A percentile compares a stretch with the other conserved stretches of the same genome.
phyloP scores from a whole-genome alignment of 2,888 invertebrate species.

The Pachymerium ferrugineum region DNA sequence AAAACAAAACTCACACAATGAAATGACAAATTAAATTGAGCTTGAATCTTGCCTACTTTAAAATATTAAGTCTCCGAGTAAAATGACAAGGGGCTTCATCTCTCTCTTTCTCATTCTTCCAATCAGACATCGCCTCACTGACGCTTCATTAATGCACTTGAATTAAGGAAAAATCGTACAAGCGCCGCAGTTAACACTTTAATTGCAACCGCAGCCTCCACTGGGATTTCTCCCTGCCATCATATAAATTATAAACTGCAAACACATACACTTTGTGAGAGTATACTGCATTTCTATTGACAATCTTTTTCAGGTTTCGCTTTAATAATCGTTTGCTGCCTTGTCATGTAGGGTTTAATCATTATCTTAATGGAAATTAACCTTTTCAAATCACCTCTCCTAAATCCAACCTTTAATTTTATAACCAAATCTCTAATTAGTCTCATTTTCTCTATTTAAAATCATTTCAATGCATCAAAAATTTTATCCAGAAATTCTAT shows the following conservation, averaged over 20 bases:
- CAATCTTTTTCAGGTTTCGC: background rate
- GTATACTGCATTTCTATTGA: background rate
- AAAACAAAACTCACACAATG: constrained; percentile 1
- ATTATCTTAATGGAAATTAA: too few relatives aligned
- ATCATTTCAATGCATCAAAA: too few relatives aligned
- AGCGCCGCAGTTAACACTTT: constrained; percentile 1
- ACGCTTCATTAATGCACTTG: constrained; percentile 6
- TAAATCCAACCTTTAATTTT: too few relatives aligned
- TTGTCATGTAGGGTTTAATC: too few relatives aligned
- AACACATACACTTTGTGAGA: background rate
- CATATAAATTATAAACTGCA: background rate
- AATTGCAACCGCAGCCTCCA: constrained; percentile 13
- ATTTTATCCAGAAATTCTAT: too few relatives aligned
- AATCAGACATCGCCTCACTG: constrained; percentile 13
- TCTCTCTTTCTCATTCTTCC: background rate
- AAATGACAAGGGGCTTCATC: constrained; percentile 13
- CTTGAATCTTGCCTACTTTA: constrained; percentile 8
- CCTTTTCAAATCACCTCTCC: too few relatives aligned
- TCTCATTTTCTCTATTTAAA: too few relatives aligned
- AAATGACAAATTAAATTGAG: constrained; percentile 13
- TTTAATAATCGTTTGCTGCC: too few relatives aligned
- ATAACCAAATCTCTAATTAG: too few relatives aligned
- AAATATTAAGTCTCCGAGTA: constrained; percentile 9
- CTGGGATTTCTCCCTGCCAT: background rate
- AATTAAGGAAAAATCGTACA: constrained; percentile 13